Percentiles rank a stretch among this genome's conserved stretches.
These are phyloP conservation scores for Dendroctonus ponderosae DNA, from an alignment of 1,140 invertebrate species.

Conservation along the genomic window DNA sequence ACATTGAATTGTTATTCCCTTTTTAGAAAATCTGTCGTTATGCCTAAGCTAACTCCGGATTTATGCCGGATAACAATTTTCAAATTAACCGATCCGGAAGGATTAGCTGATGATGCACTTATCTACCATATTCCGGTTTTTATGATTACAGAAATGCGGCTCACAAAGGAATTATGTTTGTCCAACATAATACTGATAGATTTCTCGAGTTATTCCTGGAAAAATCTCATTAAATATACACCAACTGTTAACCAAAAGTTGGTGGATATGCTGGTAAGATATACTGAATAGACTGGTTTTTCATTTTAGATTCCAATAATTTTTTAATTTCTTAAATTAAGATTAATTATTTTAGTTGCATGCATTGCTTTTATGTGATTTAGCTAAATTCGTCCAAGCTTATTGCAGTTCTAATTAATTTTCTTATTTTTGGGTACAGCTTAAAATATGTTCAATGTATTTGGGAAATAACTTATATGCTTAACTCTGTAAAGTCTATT, in stretches of 20 bases:
- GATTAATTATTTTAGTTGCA: not conserved
- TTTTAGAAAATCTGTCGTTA: slow-evolving; percentile 24
- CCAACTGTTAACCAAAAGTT: slow-evolving; percentile 33
- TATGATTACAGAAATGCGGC: slow-evolving; percentile 35
- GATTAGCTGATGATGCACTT: slow-evolving; percentile 26
- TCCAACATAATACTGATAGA: slow-evolving; percentile 34
- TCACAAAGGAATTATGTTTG: slow-evolving; percentile 24
- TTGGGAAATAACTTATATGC: no score
- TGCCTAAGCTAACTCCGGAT: slow-evolving; percentile 36
- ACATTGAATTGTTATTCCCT: not conserved
- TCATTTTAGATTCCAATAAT: slow-evolving; percentile 1
- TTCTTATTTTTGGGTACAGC: no score
- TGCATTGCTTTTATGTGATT: not conserved
- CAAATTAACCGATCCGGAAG: slow-evolving; percentile 29
- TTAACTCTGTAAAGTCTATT: not conserved
- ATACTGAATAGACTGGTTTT: not conserved
- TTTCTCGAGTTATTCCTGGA: slow-evolving; percentile 15
- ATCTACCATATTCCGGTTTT: slow-evolving; percentile 23
- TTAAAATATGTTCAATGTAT: no score
- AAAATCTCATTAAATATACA: slow-evolving; percentile 36
- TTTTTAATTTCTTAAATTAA: not conserved
- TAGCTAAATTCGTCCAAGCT: not conserved
- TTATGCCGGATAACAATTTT: slow-evolving; percentile 32
- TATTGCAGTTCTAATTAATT: no score
- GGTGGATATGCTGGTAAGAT: slow-evolving; percentile 35